Evolutionary conservation across 2,113 vertebrate species (phyloP).

Genomic region (Otis tarda): DNA sequence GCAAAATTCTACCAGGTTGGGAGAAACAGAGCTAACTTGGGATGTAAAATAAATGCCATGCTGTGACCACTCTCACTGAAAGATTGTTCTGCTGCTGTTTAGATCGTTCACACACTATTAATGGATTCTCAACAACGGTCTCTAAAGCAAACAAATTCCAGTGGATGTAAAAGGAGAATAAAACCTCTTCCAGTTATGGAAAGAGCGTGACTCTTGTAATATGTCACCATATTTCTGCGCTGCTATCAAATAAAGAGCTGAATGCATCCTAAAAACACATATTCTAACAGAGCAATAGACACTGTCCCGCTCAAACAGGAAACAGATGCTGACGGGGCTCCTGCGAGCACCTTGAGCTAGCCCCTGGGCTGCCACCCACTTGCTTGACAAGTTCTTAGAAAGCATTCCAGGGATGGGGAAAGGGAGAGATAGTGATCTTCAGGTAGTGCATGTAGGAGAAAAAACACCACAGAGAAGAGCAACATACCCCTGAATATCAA

Average conservation of each 20-base stretch:
- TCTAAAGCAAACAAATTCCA: conserved; percentile 51
- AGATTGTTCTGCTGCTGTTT: not conserved
- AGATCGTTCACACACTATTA: not conserved
- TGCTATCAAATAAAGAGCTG: not conserved
- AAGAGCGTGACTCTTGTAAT: not conserved
- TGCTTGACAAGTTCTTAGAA: not conserved
- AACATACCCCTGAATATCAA: not conserved
- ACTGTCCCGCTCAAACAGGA: not conserved
- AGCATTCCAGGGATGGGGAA: not conserved
- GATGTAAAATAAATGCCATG: not conserved
- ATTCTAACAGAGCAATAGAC: not conserved
- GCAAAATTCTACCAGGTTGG: not conserved
- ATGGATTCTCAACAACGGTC: not conserved
- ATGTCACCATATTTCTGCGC: not conserved
- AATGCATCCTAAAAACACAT: not conserved
- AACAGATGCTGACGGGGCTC: not conserved
- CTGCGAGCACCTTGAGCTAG: not conserved
- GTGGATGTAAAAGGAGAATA: not conserved
- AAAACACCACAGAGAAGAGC: not conserved
- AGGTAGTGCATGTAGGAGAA: not conserved
- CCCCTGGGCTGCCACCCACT: not conserved
- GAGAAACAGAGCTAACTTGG: not conserved
- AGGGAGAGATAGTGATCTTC: not conserved
- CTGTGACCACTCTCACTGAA: not conserved
- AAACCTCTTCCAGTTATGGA: not conserved